Percentiles rank a stretch among this genome's conserved stretches.
phyloP scores from a whole-genome alignment of 2,797 vertebrate genomes.

The Tokudaia muenninki region DNA sequence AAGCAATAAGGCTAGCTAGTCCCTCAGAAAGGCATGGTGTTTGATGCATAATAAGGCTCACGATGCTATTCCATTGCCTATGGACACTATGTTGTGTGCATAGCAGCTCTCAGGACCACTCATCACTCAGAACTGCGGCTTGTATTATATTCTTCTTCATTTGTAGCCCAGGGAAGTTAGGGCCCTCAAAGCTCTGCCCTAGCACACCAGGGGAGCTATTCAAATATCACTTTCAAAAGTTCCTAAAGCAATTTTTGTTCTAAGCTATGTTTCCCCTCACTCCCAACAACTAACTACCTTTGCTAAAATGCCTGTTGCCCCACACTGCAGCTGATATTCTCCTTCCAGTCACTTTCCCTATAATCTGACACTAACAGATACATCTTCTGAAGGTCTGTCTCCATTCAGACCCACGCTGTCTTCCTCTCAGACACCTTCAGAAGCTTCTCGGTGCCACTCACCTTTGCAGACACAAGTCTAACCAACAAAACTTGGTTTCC shows the following conservation, averaged over 20 bases:
- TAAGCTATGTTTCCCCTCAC: not conserved
- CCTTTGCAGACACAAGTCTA: conserved; percentile 59
- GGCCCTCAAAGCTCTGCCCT: not conserved
- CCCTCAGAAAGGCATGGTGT: not conserved
- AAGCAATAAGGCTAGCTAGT: not conserved
- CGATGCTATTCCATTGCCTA: not conserved
- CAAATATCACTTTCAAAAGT: not conserved
- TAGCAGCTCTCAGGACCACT: not conserved
- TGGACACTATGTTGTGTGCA: not conserved
- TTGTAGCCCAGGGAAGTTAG: conserved; percentile 34
- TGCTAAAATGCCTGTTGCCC: conserved; percentile 51
- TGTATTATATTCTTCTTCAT: not conserved
- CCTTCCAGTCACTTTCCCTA: conserved; percentile 66
- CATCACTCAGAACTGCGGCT: not conserved
- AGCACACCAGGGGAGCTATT: not conserved
- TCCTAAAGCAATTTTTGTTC: conserved; percentile 40
- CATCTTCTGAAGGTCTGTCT: not conserved
- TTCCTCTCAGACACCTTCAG: not conserved
- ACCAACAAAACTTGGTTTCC: conserved; percentile 52
- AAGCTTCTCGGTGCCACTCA: not conserved
- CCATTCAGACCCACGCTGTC: not conserved
- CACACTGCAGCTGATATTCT: not conserved
- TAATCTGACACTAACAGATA: not conserved
- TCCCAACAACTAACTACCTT: conserved; percentile 9
- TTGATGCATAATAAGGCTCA: not conserved